Base-by-base conservation (phyloP, 2,888 invertebrate genomes). In the Fabriciana adippe region DNA sequence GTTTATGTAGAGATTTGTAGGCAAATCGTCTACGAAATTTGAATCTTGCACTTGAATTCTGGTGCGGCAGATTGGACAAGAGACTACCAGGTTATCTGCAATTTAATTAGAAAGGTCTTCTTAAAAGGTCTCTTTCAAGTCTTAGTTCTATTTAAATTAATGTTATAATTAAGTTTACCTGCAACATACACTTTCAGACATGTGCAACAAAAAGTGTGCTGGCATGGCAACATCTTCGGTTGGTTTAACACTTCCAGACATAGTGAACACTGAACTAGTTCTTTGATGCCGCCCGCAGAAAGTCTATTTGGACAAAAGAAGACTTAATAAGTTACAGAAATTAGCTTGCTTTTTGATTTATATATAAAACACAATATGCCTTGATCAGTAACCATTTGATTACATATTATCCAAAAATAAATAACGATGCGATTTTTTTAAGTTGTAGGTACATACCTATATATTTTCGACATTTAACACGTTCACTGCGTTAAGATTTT, bases 1-100 rank as follows among this genome's bases (percentile, higher is more conserved):
- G 74, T 95, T 94, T 57, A 95, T 93, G 80, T 95, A 95, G 54
- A 95, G 84, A 80, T 96, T 96, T 11, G 94, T 93, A n/a, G 95
- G 95, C n/a, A 95, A 83, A 3, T 88, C 81, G 18, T 93, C 91
- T 18, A 95, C 80, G 56, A 93, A 93, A 59, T 89, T 89, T 0
- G 91, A 78, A 1, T 93, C 93, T 0, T 90, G 89, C 3, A 92
- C 82, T 72, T 93, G 87, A 31, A 88, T 84, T 31, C 85, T 84
- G 2, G 88, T 87, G 31, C 93, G 89, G 79, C 96, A 96, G 66
- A 94, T 89, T 0, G 95, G 95, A 74, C 95, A 96, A 55, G 86
- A 81, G 55, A 91, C 78, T 54, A 88, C 77, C 2, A 83, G 78
- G 65, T 78, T 73, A 75, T 89, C 92, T 92, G 85, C 50, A 87